Base-by-base conservation (phyloP, 2,888 invertebrate genomes). In the Drosophila meridiana region DNA sequence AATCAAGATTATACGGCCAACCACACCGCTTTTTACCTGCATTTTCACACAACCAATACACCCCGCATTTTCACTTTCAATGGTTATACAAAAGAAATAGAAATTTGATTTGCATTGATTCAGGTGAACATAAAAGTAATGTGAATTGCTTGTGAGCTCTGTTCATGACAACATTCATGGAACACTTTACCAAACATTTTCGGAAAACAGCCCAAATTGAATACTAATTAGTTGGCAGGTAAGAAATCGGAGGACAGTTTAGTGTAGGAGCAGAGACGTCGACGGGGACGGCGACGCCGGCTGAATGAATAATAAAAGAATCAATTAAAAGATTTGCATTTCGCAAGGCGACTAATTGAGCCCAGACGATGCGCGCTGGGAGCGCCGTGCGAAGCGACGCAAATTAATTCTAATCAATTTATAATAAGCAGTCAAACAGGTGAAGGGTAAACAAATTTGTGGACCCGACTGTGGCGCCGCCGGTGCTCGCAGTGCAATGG, bases 401-500 rank as follows among this genome's bases (percentile, higher is more conserved):
- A 68, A 68, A 68, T 68, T 5, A 68, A 57, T 56, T 68, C 68
- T 68, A 69, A 69, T 69, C 67, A 68, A 69, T 69, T 67, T 59
- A 55, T 59, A 69, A 69, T 53, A 68, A 68, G 68, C 68, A 68
- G 48, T 5, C 68, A 66, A 68, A 57, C 61, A 70, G 36, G 42
- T 43, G 40, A 53, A 71, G 47, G 47, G 47, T 57, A 66, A 73
- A 53, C 60, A 59, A 59, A 52, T 60, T 65, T 71, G 47, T 65
- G 55, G 57, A 61, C 57, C 14, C 45, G n/a, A 56, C 56, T 42
- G 43, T n/a, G 55, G 30, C 42, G 60, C 36, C n/a, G n/a, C 30
- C 20, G 36, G 28, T 59, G 47, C n/a, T 40, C 36, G 43, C 47
- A 59, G 57, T 80, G 78, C 75, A 78, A 48, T 64, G 64, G 65